These are phyloP conservation scores for Drosophila tripunctata DNA, from an alignment of 2,888 invertebrate genomes.

Conservation along the genomic window DNA sequence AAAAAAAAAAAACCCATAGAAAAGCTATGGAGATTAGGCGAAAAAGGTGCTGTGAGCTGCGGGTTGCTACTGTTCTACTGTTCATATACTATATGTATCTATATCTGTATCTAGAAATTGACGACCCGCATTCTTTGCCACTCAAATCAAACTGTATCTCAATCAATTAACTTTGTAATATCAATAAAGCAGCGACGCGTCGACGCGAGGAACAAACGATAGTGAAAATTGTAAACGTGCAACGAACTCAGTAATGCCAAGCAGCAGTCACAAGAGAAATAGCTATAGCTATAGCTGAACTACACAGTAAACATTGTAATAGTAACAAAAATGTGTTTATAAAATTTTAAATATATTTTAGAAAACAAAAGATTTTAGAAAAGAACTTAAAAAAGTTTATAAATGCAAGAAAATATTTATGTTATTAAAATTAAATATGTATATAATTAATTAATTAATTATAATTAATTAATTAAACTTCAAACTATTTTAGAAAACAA, in stretches of 20 bases:
- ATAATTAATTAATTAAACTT: no score
- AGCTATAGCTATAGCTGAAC: conserved; percentile 2
- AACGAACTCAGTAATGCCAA: conserved; percentile 68
- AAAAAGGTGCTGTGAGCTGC: conserved; percentile 1
- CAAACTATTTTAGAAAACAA: no score
- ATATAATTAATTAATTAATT: no score
- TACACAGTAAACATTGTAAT: no score
- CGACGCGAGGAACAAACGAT: no score
- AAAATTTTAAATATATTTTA: no score
- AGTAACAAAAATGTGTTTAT: no score
- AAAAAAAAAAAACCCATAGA: no score
- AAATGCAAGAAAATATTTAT: no score
- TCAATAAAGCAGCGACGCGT: conserved; percentile 24
- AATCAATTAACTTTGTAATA: conserved; percentile 62
- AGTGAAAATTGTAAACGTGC: conserved; percentile 67
- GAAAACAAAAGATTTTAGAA: no score
- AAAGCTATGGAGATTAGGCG: conserved; percentile 26
- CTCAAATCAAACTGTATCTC: conserved; percentile 54
- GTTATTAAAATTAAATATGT: no score
- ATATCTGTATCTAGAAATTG: conserved; percentile 3
- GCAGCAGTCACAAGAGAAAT: conserved; percentile 35
- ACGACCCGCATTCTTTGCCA: conserved; percentile 31
- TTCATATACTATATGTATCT: neutral
- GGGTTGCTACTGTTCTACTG: neutral
- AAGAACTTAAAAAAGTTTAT: no score